Percentiles rank a stretch among this genome's conserved stretches.
Conservation (phyloP, 2,113 vertebrate genomes). For the Lethenteron camtschaticum region DNA sequence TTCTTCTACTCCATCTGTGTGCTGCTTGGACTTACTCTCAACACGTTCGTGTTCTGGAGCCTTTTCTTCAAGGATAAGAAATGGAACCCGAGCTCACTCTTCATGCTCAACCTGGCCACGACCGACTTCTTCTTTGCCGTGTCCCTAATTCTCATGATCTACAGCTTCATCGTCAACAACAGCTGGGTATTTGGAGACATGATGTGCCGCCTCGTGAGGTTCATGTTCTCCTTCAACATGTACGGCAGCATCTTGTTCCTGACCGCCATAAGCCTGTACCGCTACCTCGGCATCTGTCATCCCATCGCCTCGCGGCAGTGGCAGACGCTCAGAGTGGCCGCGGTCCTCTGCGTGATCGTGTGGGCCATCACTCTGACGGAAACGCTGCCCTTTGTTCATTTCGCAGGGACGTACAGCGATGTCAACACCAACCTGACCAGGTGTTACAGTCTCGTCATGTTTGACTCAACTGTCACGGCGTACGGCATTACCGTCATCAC, state of each 20-base stretch:
- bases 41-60: too few species aligned
- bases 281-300: constrained; percentile 17
- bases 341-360: too few species aligned
- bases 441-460: constrained; percentile 61
- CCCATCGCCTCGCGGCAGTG: constrained; percentile 8
- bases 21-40: too few species aligned
- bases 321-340: too few species aligned
- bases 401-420: constrained; percentile 27
- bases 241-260: constrained; percentile 28
- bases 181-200: constrained; percentile 16
- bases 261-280: constrained; percentile 20
- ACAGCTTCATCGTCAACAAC: constrained; percentile 5
- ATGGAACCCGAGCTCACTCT: too few species aligned
- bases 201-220: constrained; percentile 21
- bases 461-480: constrained; percentile 11
- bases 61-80: too few species aligned
- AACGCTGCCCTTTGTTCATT: too few species aligned
- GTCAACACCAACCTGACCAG: constrained; percentile 17
- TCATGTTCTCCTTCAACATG: constrained; percentile 22
- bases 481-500: constrained; percentile 11
- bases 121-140: not conserved
- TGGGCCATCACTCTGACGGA: too few species aligned
- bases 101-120: too few species aligned
- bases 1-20: too few species aligned
- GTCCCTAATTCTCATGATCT: not conserved